Base-by-base conservation (phyloP, 2,113 vertebrate genomes). In the Meleagris gallopavo region DNA sequence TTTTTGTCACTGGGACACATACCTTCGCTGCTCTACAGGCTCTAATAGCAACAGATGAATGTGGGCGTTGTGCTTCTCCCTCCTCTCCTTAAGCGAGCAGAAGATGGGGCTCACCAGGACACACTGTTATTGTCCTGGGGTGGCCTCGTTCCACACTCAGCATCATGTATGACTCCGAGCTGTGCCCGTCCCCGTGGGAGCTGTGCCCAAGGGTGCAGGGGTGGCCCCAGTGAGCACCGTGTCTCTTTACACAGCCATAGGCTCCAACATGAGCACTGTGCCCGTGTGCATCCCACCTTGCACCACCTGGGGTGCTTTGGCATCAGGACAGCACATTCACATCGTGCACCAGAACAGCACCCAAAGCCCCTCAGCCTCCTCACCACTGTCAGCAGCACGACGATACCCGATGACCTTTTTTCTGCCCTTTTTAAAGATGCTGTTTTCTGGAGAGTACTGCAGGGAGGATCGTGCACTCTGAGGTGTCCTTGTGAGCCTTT, bases 31-130 rank as follows among this genome's bases (percentile, higher is more conserved):
- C 73, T 71, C 88, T 67, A 77, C 58, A 75, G 89, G 91, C 94
- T 91, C 73, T 83, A 88, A 96, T 96, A 95, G 96, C 95, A 96
- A 94, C 96, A 95, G 96, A 96, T 97, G 93, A 70, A 71, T 50
- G 73, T 91, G 62, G 89, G 79, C 90, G 75, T 60, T 92, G 46
- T 83, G 76, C 64, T 95, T 91, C 86, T 90, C 73, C 64, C 64
- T 86, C 87, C 36, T 65, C 52, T 85, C 77, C 77, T 96, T 91
- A 73, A 94, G 83, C 9, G 7, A 91, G 95, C 83, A 94, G 94
- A 84, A 93, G 92, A 94, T 0, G 60, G 46, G 86, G 83, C 75
- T 96, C 4, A 13, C 55, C 86, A 85, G 91, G 82, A 96, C 80
- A 70, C 87, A 82, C 84, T 32, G 6, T 88, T 94, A 83, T 74